Evolutionary conservation across 2,797 vertebrate species (phyloP), one percentile per base, ranked within the genome.

Genomic region (Nyctibius grandis): DNA sequence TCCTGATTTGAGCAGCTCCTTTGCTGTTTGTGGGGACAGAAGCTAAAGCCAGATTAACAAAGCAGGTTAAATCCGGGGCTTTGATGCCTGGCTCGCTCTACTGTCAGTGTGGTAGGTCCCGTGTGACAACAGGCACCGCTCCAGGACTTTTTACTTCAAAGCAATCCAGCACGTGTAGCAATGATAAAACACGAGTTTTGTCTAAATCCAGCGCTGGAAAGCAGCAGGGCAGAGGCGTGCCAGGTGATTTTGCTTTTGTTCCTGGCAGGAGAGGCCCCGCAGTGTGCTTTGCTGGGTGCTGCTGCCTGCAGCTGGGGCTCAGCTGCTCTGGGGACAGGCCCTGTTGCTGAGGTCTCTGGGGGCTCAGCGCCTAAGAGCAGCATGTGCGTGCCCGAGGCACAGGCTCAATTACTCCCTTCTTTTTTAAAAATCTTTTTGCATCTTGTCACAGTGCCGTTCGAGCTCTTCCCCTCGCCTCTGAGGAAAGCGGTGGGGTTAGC

Each of bases 371-470:
- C 36, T 70, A 21, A 63, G 31, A 56, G 36, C 18, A 57, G 42
- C 2, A 0, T 10, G 9, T 11, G 9, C 11, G 44, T 63, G 31
- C 13, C 40, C 8, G 4, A 73, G 38, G 60, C 64, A 79, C 33
- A 50, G 60, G 40, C 44, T 70, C 68, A 44, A 8, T 33, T 60
- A 18, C 12, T 59, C 19, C 22, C 28, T 60, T 72, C 13, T 77
- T 48, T 51, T 54, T 5, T 4, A 38, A 44, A 77, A 36, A 5
- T 5, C 29, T 40, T 60, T 33, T 65, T 60, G 26, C 6, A 2
- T 56, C 26, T 72, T 56, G 22, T 69, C 31, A 3, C 1, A 21
- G 18, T 45, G 70, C 31, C 1, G 1, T 48, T 40, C 0, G 6
- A 29, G 59, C 42, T 61, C 67, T 78, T 79, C 13, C 31, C 53